Evolutionary conservation across 2,888 invertebrate genomes (phyloP), one percentile per base, ranked within the genome.

Genomic region (Ochropacha duplaris): DNA sequence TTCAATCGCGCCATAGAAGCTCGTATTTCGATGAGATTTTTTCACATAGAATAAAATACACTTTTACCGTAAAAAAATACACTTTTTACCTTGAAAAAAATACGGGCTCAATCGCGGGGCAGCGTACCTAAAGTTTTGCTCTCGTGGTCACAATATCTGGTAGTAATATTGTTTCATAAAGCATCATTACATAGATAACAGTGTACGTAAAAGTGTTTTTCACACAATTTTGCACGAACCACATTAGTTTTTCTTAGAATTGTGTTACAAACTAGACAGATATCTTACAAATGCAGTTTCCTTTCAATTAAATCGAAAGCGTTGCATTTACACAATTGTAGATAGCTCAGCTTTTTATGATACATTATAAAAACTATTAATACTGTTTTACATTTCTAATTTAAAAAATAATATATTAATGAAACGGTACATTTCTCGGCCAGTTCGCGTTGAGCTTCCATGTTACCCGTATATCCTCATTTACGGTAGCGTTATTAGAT

Each of bases 221-320:
- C 39, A 39, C 39, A 39, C n/a, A 4, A n/a, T 28, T 28, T 28
- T 39, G n/a, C 36, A 36, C 12, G 36, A 36, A 36, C 11, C 12
- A 39, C 39, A 16, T 39, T n/a, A 4, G 19, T 44, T 19, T 44
- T 19, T 44, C 44, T 19, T 19, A 44, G 39, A 44, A 44, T 44
- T 2, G 9, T 19, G 14, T 44, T 5, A 19, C 9, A 19, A 44
- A 9, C n/a, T 16, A 8, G 5, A 9, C 19, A 8, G 19, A 19
- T 19, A 19, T 19, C 36, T 36, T 5, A 12, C 31, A 44, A 44
- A 39, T 9, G 44, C 44, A 44, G 44, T 44, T 44, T 44, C 44
- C 44, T 44, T 44, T 44, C 44, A 44, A 44, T 44, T 44, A 44
- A 9, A 44, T 44, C 44, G 44, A 44, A 44, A 44, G 44, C 44